phyloP scores from a whole-genome alignment of 2,888 invertebrate species.

The Machimus atricapillus region DNA sequence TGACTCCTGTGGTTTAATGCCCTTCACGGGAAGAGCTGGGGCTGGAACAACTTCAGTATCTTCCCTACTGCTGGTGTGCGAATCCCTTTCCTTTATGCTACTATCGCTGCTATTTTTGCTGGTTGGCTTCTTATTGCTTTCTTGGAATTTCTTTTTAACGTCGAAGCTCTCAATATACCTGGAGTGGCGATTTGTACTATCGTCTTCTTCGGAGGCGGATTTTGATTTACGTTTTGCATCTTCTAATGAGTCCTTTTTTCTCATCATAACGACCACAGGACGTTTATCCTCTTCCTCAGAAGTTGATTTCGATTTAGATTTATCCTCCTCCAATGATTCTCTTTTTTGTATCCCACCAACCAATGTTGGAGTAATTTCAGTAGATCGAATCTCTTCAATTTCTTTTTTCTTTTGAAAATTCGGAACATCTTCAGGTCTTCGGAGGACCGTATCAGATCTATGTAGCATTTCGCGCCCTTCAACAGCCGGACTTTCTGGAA shows the following conservation, averaged over 20 bases:
- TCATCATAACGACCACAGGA: slow-evolving; percentile 53
- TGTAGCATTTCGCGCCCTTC: slow-evolving; percentile 53
- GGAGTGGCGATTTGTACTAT: slow-evolving; percentile 57
- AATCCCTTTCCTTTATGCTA: slow-evolving; percentile 48
- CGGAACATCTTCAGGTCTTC: slow-evolving; percentile 52
- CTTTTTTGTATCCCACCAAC: slow-evolving; percentile 46
- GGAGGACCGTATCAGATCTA: slow-evolving; percentile 57
- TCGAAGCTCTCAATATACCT: slow-evolving; percentile 61
- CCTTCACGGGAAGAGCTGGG: slow-evolving; percentile 45
- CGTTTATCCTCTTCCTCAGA: slow-evolving; percentile 56
- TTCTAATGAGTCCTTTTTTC: slow-evolving; percentile 52
- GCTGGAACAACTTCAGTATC: slow-evolving; percentile 21
- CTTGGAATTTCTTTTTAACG: slow-evolving; percentile 58
- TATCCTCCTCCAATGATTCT: slow-evolving; percentile 46
- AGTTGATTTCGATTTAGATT: slow-evolving; percentile 53
- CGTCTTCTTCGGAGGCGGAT: slow-evolving; percentile 59
- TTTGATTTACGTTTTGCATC: slow-evolving; percentile 54
- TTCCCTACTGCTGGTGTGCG: slow-evolving; percentile 41
- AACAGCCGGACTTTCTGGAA: slow-evolving; percentile 50
- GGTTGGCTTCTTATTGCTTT: slow-evolving; percentile 42
- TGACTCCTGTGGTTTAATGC: slow-evolving; percentile 42
- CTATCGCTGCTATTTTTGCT: slow-evolving; percentile 44
- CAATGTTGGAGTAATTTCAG: not conserved
- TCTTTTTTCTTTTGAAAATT: slow-evolving; percentile 11
- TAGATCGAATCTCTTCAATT: not conserved